Evolutionary conservation across 2,113 vertebrate species (phyloP).

Genomic region (Nicator chloris): DNA sequence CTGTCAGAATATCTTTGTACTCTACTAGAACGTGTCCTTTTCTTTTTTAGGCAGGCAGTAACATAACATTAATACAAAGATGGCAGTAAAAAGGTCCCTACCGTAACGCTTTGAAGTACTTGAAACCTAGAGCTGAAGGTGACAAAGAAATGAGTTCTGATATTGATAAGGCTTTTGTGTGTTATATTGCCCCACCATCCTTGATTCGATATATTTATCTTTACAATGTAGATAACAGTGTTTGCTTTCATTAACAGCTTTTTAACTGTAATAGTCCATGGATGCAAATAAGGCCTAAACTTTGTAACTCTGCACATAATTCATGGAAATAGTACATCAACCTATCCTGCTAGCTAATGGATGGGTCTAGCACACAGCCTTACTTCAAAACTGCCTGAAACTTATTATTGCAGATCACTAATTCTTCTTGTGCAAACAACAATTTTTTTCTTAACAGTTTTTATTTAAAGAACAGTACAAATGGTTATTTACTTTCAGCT

Average conservation of each 20-base stretch:
- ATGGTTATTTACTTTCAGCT: slow-evolving; percentile 63
- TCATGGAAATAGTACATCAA: background rate
- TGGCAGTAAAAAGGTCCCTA: background rate
- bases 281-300: background rate
- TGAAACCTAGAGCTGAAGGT: background rate
- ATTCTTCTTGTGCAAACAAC: background rate
- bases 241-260: slow-evolving; percentile 25
- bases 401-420: background rate
- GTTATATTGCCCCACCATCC: background rate
- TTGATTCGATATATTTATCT: background rate
- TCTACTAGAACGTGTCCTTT: background rate
- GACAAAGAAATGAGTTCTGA: background rate
- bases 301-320: background rate
- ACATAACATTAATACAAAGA: background rate
- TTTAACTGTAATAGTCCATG: background rate
- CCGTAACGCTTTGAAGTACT: background rate
- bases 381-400: background rate
- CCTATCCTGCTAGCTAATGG: background rate
- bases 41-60: background rate
- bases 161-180: background rate
- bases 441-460: background rate
- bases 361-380: background rate
- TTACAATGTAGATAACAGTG: background rate
- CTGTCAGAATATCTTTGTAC: background rate
- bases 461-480: slow-evolving; percentile 35